Conservation (phyloP, 2,113 vertebrate species). For the Istiophorus platypterus region DNA sequence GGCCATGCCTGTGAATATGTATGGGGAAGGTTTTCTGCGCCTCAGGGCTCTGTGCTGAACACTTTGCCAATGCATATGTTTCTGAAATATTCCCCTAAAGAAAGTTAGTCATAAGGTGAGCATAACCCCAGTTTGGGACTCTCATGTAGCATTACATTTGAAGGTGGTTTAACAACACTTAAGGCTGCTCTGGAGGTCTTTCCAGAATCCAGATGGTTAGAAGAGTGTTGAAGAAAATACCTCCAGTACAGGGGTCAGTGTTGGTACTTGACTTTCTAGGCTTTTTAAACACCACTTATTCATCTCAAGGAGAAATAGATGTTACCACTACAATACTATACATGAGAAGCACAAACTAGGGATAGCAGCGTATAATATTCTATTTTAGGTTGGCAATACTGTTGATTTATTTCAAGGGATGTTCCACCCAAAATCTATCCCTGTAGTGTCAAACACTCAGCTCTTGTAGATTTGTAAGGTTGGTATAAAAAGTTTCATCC, state of each 20-base stretch:
- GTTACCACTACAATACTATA: background rate
- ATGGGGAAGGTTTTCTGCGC: slow-evolving; percentile 10
- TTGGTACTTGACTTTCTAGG: background rate
- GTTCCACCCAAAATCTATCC: background rate
- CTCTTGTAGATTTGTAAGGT: too few species aligned
- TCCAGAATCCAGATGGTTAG: background rate
- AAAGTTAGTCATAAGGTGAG: slow-evolving; percentile 44
- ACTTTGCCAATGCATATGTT: slow-evolving; percentile 18
- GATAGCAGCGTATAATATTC: background rate
- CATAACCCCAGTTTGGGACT: background rate
- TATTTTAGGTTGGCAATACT: background rate
- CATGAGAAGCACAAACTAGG: background rate
- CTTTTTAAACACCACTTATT: background rate
- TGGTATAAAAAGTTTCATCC: too few species aligned
- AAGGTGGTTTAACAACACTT: background rate
- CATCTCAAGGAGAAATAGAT: background rate
- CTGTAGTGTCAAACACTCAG: too few species aligned
- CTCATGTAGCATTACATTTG: background rate
- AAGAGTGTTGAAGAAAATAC: background rate
- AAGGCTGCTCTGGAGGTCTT: background rate
- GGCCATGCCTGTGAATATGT: slow-evolving; percentile 16
- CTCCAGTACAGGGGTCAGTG: background rate
- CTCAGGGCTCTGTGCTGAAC: slow-evolving; percentile 10
- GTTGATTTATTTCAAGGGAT: background rate
- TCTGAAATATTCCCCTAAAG: slow-evolving; percentile 31